Evolutionary conservation across 2,888 invertebrate genomes (phyloP), one percentile per base, ranked within the genome.

Genomic region (Hypomecis atomaria): DNA sequence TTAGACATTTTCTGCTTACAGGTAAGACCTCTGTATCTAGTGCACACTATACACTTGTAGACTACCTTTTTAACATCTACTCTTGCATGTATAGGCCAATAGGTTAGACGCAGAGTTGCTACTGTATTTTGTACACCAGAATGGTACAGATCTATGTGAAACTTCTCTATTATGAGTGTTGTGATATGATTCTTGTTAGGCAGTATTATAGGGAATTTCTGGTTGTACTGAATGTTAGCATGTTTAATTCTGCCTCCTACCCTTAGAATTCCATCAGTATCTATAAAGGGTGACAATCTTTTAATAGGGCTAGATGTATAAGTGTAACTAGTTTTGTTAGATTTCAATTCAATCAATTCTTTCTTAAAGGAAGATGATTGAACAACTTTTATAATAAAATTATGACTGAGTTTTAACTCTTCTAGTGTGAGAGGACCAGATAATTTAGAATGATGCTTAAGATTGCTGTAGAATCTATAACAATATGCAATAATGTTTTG

Each of bases 31-130:
- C 11, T 50, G 47, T 47, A 59, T 33, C 47, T 40, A 34, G 53
- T 40, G n/a, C 59, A 53, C 9, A 53, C 34, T 47, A 53, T n/a
- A 11, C 52, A 45, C 33, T 45, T 38, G 34, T 53, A 52, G 0
- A 40, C n/a, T 10, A 53, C 44, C 9, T 40, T 45, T 40, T 53
- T 38, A 4, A 47, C 45, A n/a, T 45, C 44, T 53, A 47, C 50
- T 59, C 58, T 59, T 8, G 37, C n/a, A 49, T 58, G 42, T 33
- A 49, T 11, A 53, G 66, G 62, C 48, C 34, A 54, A 7, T 52
- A 52, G 11, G 13, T 13, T 6, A 52, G 34, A 10, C 33, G 33
- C 4, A 38, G 38, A 9, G 0, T 38, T 8, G 38, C 38, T 3
- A 38, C 38, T 38, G 38, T 38, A 4, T 38, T 43, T 43, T 47